Evolutionary conservation across 2,113 vertebrate genomes (phyloP).

Genomic region (Leucoraja erinaceus): DNA sequence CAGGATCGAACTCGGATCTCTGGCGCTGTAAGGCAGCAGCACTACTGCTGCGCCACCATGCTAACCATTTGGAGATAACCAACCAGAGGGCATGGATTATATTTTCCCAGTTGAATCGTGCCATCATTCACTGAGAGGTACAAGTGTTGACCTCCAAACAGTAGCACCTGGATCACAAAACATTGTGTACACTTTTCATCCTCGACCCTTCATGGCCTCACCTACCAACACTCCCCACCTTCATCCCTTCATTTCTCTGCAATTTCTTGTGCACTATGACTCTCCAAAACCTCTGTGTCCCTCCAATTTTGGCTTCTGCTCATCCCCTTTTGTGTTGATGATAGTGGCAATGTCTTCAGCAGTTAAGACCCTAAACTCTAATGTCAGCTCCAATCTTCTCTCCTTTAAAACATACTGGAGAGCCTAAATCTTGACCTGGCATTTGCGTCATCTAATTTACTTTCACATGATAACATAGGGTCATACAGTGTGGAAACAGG

Average conservation of each 20-base stretch:
- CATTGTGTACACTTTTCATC: neutral
- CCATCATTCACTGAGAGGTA: neutral
- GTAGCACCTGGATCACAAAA: neutral
- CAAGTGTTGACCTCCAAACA: neutral
- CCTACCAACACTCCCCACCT: too few species aligned
- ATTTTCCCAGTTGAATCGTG: neutral
- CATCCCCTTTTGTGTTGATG: neutral
- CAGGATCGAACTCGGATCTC: too few species aligned
- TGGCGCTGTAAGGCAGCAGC: too few species aligned
- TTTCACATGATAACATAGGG: neutral
- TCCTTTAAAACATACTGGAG: neutral
- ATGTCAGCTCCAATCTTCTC: neutral
- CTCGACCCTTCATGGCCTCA: neutral
- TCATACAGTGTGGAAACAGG: too few species aligned
- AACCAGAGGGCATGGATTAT: neutral
- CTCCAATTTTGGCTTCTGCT: neutral
- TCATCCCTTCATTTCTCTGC: neutral
- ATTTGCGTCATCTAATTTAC: too few species aligned
- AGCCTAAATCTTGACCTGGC: too few species aligned
- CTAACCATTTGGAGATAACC: too few species aligned
- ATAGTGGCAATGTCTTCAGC: neutral
- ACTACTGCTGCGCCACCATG: too few species aligned
- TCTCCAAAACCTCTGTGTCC: neutral
- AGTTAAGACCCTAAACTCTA: neutral
- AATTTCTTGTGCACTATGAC: neutral